Percentiles rank a stretch among this genome's conserved stretches.
Evolutionary conservation across 2,797 vertebrate genomes (phyloP).

Genomic region (Protonibea diacanthus): DNA sequence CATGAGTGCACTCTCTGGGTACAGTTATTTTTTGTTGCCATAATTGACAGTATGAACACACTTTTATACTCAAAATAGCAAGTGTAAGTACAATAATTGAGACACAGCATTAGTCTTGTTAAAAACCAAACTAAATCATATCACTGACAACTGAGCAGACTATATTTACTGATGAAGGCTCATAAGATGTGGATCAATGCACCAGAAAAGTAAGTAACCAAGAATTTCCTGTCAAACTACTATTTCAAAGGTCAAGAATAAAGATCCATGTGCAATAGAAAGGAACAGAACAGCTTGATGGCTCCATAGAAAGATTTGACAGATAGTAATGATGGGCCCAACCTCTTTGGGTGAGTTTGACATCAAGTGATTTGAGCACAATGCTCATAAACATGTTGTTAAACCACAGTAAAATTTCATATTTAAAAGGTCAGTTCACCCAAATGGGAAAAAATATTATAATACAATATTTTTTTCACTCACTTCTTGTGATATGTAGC

Average conservation of each 20-base stretch:
- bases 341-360: conserved; percentile 5
- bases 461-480: background rate
- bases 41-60: no score
- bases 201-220: background rate
- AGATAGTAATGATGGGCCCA: background rate
- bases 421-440: background rate
- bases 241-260: background rate
- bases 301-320: background rate
- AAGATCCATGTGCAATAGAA: background rate
- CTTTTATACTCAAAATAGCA: no score
- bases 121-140: background rate
- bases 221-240: background rate
- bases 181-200: background rate
- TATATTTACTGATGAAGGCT: background rate
- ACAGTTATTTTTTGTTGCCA: no score
- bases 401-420: background rate
- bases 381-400: background rate
- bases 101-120: background rate
- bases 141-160: conserved; percentile 1
- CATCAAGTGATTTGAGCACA: background rate
- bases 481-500: background rate
- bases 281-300: background rate
- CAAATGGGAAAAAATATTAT: background rate
- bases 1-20: no score
- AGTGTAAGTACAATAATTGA: no score